Evolutionary conservation across 2,113 vertebrate species (phyloP), one percentile per base, ranked within the genome.

Genomic region (Micronycteris hirsuta): DNA sequence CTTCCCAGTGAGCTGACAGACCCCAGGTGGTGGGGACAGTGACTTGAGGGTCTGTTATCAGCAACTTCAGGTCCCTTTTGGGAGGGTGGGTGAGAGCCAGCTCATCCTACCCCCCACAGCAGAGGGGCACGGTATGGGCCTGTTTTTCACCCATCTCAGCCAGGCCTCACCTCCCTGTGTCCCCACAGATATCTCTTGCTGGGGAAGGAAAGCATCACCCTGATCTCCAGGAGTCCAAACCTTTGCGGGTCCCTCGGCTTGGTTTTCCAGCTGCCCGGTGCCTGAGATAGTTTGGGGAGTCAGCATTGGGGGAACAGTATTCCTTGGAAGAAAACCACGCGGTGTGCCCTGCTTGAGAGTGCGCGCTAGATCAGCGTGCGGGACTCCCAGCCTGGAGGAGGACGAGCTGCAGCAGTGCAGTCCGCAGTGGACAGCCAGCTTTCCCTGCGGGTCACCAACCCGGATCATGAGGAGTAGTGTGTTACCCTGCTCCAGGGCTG

Each of bases 401-500:
- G 52, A 77, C 61, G 56, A 45, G 31, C 65, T 65, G 63, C 24
- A 22, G 45, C 43, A 43, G 17, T 47, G 71, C 47, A 33, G 83
- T 38, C 31, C 47, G 5, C 74, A 7, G 10, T 2, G 56, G n/a
- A 28, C 68, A 15, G 10, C 70, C 41, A 22, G 81, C 33, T 16
- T 36, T 54, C 52, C 43, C 36, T n/a, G 74, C 26, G 1, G 5
- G 38, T 49, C 68, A 28, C 56, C 3, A 36, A 31, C 20, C 26
- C n/a, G 19, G 8, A 45, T 26, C 4, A 0, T 2, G 5, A 33
- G 52, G 26, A 19, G 36, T 12, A 26, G 14, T 49, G 17, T 36
- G 56, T 11, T 17, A 31, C 28, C 52, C 54, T 8, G 36, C 20
- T 47, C 63, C 12, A 0, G 1, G 65, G 15, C 10, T 1, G 22